phyloP scores from a whole-genome alignment of 2,888 invertebrate genomes.

The Rhingia campestris region DNA sequence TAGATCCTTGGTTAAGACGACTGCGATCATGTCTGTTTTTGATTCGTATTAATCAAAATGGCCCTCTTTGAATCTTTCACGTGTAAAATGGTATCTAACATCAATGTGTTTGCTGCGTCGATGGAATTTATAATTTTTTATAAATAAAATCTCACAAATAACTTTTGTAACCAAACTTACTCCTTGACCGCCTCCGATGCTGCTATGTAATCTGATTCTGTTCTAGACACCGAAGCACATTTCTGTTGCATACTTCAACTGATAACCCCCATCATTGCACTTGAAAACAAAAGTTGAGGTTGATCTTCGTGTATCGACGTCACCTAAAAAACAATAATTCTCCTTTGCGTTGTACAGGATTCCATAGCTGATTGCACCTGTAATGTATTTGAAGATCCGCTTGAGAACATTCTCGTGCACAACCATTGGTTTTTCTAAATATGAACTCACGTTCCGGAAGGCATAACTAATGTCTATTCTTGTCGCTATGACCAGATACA shows the following conservation, averaged over 20 bases:
- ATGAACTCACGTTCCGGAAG: constrained; percentile 24
- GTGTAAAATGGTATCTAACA: constrained; percentile 38
- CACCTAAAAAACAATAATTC: constrained; percentile 15
- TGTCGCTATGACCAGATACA: constrained; percentile 58
- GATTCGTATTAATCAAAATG: constrained; percentile 24
- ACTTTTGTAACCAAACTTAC: constrained; percentile 31
- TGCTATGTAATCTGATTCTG: constrained; percentile 78
- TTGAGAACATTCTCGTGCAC: constrained; percentile 32
- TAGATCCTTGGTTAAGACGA: constrained; percentile 29
- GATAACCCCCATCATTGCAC: constrained; percentile 17
- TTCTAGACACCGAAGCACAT: constrained; percentile 75
- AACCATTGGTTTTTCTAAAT: constrained; percentile 47
- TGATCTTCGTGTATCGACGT: constrained; percentile 13
- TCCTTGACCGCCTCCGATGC: constrained; percentile 42
- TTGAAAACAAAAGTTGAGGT: constrained; percentile 44
- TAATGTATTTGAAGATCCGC: constrained; percentile 45
- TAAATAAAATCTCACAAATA: constrained; percentile 15
- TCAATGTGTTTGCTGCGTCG: constrained; percentile 21
- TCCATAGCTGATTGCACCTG: constrained; percentile 29
- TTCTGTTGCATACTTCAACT: constrained; percentile 53
- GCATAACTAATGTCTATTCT: constrained; percentile 52
- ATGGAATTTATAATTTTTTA: constrained; percentile 5
- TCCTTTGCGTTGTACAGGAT: constrained; percentile 13
- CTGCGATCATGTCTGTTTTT: constrained; percentile 13
- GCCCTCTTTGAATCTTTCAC: constrained; percentile 17